These are phyloP conservation scores for Epinephelus fuscoguttatus DNA, from an alignment of 2,113 vertebrate species.

Conservation along the genomic window DNA sequence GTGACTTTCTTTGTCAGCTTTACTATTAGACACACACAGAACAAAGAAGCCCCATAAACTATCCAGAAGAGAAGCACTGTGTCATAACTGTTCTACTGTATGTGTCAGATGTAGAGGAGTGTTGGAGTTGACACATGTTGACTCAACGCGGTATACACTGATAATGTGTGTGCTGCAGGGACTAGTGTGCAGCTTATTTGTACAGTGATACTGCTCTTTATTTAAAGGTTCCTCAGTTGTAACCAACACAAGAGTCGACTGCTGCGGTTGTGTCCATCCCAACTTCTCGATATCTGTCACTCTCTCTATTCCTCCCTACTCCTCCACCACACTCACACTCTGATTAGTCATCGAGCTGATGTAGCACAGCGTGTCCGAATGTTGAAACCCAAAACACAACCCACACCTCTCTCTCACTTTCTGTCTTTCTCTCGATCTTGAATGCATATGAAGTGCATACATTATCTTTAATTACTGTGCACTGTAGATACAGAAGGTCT, in stretches of 20 bases:
- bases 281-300: constrained; percentile 21
- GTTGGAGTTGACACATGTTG: neutral
- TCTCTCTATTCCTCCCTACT: constrained; percentile 33
- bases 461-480: neutral
- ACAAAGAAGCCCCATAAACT: neutral
- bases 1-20: neutral
- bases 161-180: neutral
- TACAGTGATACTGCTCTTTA: no score
- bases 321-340: constrained; percentile 53
- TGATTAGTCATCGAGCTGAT: constrained; percentile 66
- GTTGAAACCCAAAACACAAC: constrained; percentile 55
- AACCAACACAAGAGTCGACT: neutral
- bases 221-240: neutral
- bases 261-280: neutral
- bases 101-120: neutral
- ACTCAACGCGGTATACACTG: neutral
- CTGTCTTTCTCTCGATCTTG: neutral
- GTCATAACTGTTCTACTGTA: neutral
- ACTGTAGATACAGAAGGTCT: no score
- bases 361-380: constrained; percentile 40
- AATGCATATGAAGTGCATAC: neutral
- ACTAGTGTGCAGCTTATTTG: neutral
- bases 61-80: neutral
- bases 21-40: neutral
- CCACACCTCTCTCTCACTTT: constrained; percentile 18